Conservation (phyloP, 2,888 invertebrate genomes). For the Tromatobia lineatoria region DNA sequence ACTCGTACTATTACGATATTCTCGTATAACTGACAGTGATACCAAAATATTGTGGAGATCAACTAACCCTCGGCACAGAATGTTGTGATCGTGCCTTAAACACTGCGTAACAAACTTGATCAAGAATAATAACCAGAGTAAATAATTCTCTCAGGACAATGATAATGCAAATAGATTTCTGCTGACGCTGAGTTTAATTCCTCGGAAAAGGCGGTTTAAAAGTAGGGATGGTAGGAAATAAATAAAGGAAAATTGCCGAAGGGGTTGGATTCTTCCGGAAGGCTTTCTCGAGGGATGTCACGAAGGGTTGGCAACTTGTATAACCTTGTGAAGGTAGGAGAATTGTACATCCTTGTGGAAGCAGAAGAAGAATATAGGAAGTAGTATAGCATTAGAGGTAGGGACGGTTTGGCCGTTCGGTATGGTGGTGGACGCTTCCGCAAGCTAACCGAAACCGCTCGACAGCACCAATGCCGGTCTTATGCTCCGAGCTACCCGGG, state of each 20-base stretch:
- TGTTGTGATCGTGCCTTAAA: too few relatives aligned
- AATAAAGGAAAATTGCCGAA: background rate
- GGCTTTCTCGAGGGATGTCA: conserved; percentile 52
- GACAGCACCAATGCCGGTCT: conserved; percentile 63
- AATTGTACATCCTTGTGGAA: conserved; percentile 43
- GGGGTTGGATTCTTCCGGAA: conserved; percentile 36
- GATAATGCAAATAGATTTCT: background rate
- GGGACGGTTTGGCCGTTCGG: conserved; percentile 55
- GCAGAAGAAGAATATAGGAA: conserved; percentile 42
- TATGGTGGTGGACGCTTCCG: conserved; percentile 46
- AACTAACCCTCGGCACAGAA: too few relatives aligned
- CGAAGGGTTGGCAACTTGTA: conserved; percentile 49
- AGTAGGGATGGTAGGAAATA: background rate
- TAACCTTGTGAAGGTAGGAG: too few relatives aligned
- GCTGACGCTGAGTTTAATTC: conserved; percentile 4
- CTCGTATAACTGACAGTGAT: too few relatives aligned
- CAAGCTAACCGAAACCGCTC: conserved; percentile 74
- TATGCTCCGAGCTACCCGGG: conserved; percentile 72
- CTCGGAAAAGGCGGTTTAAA: background rate
- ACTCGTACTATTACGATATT: too few relatives aligned
- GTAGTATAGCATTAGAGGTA: conserved; percentile 47
- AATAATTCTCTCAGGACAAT: background rate
- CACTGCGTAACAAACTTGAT: too few relatives aligned
- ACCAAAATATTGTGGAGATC: too few relatives aligned
- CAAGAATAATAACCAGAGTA: too few relatives aligned